Conservation (phyloP, 2,113 vertebrate genomes). For the Acanthochromis polyacanthus region DNA sequence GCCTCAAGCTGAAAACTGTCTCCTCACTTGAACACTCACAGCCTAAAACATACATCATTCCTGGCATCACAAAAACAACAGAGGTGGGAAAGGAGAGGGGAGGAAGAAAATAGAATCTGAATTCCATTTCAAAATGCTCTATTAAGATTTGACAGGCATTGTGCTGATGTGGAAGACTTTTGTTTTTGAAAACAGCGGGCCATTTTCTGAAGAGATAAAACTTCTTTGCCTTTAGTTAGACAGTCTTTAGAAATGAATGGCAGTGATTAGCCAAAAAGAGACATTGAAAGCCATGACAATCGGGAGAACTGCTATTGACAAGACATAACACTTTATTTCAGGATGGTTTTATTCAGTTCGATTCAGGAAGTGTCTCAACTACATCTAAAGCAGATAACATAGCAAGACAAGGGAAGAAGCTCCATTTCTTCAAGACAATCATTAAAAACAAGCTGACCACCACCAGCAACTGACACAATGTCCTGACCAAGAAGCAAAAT, state of each 20-base stretch:
- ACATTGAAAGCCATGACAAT: neutral
- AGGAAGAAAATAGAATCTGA: slow-evolving; percentile 43
- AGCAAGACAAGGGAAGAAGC: neutral
- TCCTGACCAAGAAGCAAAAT: slow-evolving; percentile 26
- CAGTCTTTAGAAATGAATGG: slow-evolving; percentile 35
- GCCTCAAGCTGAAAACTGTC: slow-evolving; percentile 68
- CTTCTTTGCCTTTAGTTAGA: slow-evolving; percentile 12
- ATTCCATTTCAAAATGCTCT: slow-evolving; percentile 60
- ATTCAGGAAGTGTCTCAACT: slow-evolving; percentile 3
- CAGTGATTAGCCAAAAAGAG: slow-evolving; percentile 39
- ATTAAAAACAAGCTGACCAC: neutral
- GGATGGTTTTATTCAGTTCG: neutral
- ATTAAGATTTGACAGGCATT: slow-evolving; percentile 69
- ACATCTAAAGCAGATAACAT: neutral
- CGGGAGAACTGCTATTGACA: neutral
- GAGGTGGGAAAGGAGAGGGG: slow-evolving; percentile 7
- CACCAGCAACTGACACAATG: neutral
- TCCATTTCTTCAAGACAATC: neutral
- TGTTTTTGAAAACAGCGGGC: slow-evolving; percentile 57
- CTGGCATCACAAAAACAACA: slow-evolving; percentile 58
- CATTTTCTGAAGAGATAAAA: slow-evolving; percentile 45
- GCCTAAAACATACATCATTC: slow-evolving; percentile 73
- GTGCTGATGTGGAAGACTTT: slow-evolving; percentile 44
- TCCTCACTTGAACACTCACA: slow-evolving; percentile 59
- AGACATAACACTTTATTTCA: slow-evolving; percentile 20